Evolutionary conservation across 2,888 invertebrate genomes (phyloP).

Genomic region (Leptinotarsa peninsularis): DNA sequence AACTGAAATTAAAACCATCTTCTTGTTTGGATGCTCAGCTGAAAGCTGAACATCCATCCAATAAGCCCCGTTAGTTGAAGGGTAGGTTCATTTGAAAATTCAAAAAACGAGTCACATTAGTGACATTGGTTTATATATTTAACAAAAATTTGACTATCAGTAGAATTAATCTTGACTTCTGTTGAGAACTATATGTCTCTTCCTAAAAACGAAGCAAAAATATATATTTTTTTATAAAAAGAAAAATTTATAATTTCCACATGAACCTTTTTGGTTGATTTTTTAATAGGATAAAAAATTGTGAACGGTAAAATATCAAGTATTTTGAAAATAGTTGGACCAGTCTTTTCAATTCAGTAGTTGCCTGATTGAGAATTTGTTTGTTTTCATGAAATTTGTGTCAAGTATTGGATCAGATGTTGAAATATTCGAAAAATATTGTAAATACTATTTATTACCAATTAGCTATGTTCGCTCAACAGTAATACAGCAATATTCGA

Average conservation of each 20-base stretch:
- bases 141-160: background rate
- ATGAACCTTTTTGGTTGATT: too few species aligned
- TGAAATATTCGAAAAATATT: constrained; percentile 33
- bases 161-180: background rate
- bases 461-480: constrained; percentile 50
- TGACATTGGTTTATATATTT: too few species aligned
- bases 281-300: too few species aligned
- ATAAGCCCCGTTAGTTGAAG: too few species aligned
- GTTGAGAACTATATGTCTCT: background rate
- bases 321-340: too few species aligned
- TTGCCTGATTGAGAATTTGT: constrained; percentile 28
- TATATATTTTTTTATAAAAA: too few species aligned
- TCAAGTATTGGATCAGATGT: constrained; percentile 31
- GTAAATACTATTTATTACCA: constrained; percentile 50
- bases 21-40: background rate
- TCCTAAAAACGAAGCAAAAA: background rate
- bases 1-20: background rate
- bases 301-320: too few species aligned
- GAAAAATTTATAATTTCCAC: too few species aligned
- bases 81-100: too few species aligned
- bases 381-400: constrained; percentile 30
- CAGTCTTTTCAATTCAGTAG: too few species aligned
- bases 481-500: constrained; percentile 42
- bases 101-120: too few species aligned
- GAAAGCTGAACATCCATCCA: too few species aligned